phyloP scores from a whole-genome alignment of 2,888 invertebrate species.

The Thymelicus acteon region DNA sequence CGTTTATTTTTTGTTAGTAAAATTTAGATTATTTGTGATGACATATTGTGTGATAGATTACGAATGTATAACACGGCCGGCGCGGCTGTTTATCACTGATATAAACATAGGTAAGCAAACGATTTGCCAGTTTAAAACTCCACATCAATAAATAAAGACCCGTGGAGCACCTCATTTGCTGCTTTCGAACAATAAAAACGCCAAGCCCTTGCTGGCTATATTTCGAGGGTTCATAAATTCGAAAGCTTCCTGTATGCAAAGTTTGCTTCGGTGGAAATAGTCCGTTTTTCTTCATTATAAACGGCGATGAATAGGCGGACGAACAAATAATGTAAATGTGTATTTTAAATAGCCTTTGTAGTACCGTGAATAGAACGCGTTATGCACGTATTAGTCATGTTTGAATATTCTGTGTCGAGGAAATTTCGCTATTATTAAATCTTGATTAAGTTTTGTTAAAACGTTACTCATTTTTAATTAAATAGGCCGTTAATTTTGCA shows the following conservation, averaged over 20 bases:
- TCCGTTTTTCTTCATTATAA: slow-evolving; percentile 38
- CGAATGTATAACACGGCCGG: no score
- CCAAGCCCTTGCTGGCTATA: slow-evolving; percentile 6
- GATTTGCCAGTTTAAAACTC: not conserved
- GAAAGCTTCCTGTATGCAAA: slow-evolving; percentile 40
- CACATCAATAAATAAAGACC: not conserved
- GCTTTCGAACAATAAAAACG: slow-evolving; percentile 1
- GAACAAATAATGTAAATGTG: slow-evolving; percentile 38
- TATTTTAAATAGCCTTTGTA: slow-evolving; percentile 33
- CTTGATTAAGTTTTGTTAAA: no score
- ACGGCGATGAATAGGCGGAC: slow-evolving; percentile 34
- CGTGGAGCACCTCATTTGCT: not conserved
- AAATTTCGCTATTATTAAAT: not conserved
- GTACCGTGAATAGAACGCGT: slow-evolving; percentile 19
- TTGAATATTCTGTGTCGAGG: slow-evolving; percentile 3
- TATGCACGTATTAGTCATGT: slow-evolving; percentile 23
- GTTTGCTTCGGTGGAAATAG: slow-evolving; percentile 31
- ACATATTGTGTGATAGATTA: no score
- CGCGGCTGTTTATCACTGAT: no score
- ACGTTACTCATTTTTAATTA: no score
- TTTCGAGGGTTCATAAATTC: slow-evolving; percentile 36
- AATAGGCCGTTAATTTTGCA: no score
- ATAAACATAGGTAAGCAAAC: no score
- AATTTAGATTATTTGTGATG: no score
- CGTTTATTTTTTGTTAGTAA: no score